These are phyloP conservation scores for Nomada hirtipes DNA, from an alignment of 2,888 invertebrate genomes.

Conservation along the genomic window DNA sequence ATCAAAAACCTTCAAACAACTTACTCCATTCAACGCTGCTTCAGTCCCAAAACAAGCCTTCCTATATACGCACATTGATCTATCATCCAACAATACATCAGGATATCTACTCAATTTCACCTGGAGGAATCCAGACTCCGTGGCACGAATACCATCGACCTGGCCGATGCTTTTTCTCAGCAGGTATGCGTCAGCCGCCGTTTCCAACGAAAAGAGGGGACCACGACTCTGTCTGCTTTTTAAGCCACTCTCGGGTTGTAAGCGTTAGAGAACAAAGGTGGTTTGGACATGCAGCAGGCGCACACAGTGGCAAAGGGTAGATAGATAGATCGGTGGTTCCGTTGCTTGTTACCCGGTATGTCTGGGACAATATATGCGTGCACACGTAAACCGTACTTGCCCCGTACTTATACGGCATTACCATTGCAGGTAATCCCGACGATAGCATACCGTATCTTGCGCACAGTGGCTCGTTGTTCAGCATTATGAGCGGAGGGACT, in stretches of 20 bases:
- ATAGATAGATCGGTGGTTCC: constrained; percentile 58
- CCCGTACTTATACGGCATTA: constrained; percentile 59
- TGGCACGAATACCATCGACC: not conserved
- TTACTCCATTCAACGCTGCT: too few relatives aligned
- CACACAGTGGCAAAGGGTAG: constrained; percentile 41
- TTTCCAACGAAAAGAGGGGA: constrained; percentile 47
- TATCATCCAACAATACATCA: not conserved
- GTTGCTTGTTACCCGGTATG: constrained; percentile 63
- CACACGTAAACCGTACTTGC: constrained; percentile 35
- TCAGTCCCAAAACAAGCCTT: not conserved
- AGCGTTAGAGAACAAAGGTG: constrained; percentile 74
- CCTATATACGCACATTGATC: not conserved
- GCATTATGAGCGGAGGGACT: constrained; percentile 57
- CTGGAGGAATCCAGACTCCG: not conserved
- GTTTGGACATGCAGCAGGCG: constrained; percentile 57
- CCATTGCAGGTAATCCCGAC: constrained; percentile 63
- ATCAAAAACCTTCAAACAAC: too few relatives aligned
- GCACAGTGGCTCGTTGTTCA: constrained; percentile 42
- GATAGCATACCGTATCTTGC: constrained; percentile 59
- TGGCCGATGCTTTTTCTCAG: constrained; percentile 15
- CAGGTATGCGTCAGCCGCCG: constrained; percentile 16
- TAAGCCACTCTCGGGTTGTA: constrained; percentile 54
- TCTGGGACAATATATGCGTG: constrained; percentile 44
- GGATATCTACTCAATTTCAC: not conserved
- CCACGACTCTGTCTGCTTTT: constrained; percentile 50